These are phyloP conservation scores for Tauraco hartlaubi DNA, from an alignment of 2,797 vertebrate genomes.

Conservation along the genomic window DNA sequence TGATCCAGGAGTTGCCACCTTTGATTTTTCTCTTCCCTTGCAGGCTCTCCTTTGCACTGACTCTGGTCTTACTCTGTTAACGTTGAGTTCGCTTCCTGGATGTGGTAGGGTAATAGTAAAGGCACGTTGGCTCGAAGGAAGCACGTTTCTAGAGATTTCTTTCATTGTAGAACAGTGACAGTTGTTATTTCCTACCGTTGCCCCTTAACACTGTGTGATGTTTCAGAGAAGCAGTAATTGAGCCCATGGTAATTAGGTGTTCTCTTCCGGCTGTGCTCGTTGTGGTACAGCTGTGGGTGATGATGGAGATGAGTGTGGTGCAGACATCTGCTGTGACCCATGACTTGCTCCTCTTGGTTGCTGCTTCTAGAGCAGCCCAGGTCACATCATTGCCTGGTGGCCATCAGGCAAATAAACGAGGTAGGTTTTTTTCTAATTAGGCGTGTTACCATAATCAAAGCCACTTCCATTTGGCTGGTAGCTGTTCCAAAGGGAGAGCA, in stretches of 20 bases:
- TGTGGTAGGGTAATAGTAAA: neutral
- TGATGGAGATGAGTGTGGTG: neutral
- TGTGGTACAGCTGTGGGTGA: rapidly evolving
- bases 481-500: neutral
- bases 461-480: neutral
- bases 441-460: neutral
- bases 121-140: neutral
- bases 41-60: neutral
- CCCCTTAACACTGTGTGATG: neutral
- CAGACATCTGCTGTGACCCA: neutral
- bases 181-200: neutral
- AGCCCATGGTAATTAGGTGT: rapidly evolving
- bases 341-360: neutral
- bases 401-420: neutral
- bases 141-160: neutral
- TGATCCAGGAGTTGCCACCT: neutral
- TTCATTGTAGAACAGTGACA: neutral
- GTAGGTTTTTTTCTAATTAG: neutral
- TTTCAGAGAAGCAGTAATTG: neutral
- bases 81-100: neutral
- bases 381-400: neutral
- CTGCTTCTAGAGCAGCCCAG: neutral
- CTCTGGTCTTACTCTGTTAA: neutral
- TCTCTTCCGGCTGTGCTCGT: neutral
- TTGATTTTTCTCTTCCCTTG: neutral